Conservation (phyloP, 2,113 vertebrate species). For the Ciconia stormi region DNA sequence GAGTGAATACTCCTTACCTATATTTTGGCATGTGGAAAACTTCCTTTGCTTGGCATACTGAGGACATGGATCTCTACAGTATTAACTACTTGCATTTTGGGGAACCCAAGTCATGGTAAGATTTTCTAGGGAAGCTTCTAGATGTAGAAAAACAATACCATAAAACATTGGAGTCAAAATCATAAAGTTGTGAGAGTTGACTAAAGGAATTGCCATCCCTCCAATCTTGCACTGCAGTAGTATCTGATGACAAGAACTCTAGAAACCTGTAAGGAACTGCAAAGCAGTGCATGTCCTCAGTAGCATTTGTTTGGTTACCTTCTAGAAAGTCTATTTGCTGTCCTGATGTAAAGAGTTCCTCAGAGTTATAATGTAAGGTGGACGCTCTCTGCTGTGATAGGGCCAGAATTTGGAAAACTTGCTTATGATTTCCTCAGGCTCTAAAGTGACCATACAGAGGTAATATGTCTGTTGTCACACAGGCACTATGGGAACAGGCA, state of each 20-base stretch:
- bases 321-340: not conserved
- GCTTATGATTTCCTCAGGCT: not conserved
- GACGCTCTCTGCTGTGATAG: not conserved
- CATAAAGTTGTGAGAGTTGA: not conserved
- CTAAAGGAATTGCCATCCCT: not conserved
- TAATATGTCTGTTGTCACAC: not conserved
- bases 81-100: constrained; percentile 97
- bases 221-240: not conserved
- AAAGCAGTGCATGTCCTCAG: not conserved
- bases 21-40: constrained; percentile 99
- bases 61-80: constrained; percentile 98
- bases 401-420: not conserved
- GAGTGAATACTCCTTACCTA: constrained; percentile 91
- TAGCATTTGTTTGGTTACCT: not conserved
- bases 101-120: constrained; percentile 95
- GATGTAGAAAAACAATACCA: not conserved
- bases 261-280: not conserved
- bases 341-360: not conserved
- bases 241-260: not conserved
- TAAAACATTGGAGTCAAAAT: not conserved
- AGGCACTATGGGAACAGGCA: not conserved
- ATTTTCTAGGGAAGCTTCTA: not conserved
- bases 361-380: not conserved
- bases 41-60: constrained; percentile 96
- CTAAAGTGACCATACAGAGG: not conserved